Conservation (phyloP, 2,797 vertebrate genomes). For the Delichon dasypus region DNA sequence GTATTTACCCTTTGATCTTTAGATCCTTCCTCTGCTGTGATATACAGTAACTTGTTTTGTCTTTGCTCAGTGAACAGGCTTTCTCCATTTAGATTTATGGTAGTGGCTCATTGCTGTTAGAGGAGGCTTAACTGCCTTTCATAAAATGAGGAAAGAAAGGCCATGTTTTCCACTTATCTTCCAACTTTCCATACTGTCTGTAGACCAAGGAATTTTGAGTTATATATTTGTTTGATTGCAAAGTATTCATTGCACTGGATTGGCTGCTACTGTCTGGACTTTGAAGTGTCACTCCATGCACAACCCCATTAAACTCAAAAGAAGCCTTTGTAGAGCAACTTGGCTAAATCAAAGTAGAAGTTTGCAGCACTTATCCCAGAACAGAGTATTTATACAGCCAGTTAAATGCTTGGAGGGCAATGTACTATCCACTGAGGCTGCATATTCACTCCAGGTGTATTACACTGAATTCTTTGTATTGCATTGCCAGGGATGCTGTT, state of each 20-base stretch:
- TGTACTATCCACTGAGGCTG: neutral
- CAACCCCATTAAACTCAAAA: neutral
- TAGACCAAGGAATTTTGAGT: neutral
- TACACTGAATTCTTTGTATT: neutral
- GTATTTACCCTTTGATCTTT: slow-evolving; percentile 49
- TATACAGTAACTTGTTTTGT: slow-evolving; percentile 10
- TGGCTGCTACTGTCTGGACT: neutral
- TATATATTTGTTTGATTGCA: neutral
- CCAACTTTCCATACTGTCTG: neutral
- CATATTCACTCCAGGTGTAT: neutral
- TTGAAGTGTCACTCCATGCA: neutral
- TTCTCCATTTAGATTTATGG: slow-evolving; percentile 45
- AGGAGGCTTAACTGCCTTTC: neutral
- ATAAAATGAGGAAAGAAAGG: neutral
- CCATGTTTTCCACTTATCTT: neutral
- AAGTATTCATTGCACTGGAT: neutral
- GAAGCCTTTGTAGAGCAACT: neutral
- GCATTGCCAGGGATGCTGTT: neutral
- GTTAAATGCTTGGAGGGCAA: neutral
- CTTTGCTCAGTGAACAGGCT: slow-evolving; percentile 12
- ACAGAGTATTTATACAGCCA: neutral
- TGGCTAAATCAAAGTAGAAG: neutral
- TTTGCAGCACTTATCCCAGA: neutral
- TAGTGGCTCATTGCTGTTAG: neutral
- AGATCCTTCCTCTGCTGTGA: neutral